phyloP scores from a whole-genome alignment of 2,113 vertebrate species.

The Thalassarche chlororhynchos region DNA sequence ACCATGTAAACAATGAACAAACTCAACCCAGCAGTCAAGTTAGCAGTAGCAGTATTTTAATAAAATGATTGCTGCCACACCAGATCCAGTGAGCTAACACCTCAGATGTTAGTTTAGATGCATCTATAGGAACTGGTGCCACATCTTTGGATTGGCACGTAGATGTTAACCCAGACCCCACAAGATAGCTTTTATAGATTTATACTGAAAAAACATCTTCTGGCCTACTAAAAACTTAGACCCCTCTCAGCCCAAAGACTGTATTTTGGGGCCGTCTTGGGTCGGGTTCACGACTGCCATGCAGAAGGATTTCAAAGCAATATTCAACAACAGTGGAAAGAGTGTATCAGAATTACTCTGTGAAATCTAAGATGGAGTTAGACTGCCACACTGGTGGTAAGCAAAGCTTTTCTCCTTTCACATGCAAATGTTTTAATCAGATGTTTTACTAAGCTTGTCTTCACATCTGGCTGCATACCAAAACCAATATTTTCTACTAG shows the following conservation, averaged over 20 bases:
- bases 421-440: not conserved
- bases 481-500: not conserved
- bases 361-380: not conserved
- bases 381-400: not conserved
- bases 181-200: not conserved
- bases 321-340: not conserved
- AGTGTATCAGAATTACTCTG: not conserved
- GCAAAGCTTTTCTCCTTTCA: not conserved
- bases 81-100: not conserved
- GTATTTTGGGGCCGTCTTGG: not conserved
- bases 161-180: not conserved
- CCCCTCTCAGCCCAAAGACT: not conserved
- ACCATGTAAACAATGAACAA: not conserved
- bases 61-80: not conserved
- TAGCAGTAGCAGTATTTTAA: not conserved
- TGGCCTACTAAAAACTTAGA: not conserved
- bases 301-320: not conserved
- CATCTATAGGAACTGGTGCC: not conserved
- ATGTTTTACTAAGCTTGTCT: not conserved
- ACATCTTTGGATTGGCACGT: not conserved
- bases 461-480: not conserved
- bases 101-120: not conserved
- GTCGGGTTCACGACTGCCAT: not conserved
- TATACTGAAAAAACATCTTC: not conserved
- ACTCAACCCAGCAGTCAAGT: not conserved